phyloP scores from a whole-genome alignment of 1,140 invertebrate genomes.

The Zaprionus vittiger region DNA sequence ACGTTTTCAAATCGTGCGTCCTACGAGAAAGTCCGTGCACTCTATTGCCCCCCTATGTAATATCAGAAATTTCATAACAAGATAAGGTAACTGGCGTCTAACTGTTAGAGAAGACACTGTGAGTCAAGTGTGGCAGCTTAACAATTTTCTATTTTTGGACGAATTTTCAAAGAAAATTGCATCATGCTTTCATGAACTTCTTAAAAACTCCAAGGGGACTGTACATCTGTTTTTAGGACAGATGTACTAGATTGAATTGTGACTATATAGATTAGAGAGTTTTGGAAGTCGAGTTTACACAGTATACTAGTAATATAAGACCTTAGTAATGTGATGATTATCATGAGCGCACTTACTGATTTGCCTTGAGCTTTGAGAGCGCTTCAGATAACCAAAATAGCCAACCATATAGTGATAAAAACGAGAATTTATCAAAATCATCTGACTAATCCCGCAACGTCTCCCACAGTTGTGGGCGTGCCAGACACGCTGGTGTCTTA shows the following conservation, averaged over 20 bases:
- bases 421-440: conserved; percentile 25
- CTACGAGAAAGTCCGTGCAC: background rate
- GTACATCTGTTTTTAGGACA: background rate
- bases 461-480: background rate
- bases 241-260: background rate
- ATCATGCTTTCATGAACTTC: background rate
- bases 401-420: conserved; percentile 25
- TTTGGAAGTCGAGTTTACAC: background rate
- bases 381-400: conserved; percentile 20
- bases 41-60: conserved; percentile 21
- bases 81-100: background rate
- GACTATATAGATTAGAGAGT: background rate
- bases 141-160: background rate
- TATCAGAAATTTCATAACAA: background rate
- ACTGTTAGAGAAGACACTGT: background rate
- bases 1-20: conserved; percentile 22
- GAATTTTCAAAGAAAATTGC: background rate
- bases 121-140: background rate
- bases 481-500: background rate
- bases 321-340: background rate
- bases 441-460: conserved; percentile 5
- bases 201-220: background rate
- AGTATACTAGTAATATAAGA: background rate
- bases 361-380: conserved; percentile 1
- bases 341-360: conserved; percentile 16